Conservation (phyloP, 2,113 vertebrate species). For the Nyctereutes procyonoides region DNA sequence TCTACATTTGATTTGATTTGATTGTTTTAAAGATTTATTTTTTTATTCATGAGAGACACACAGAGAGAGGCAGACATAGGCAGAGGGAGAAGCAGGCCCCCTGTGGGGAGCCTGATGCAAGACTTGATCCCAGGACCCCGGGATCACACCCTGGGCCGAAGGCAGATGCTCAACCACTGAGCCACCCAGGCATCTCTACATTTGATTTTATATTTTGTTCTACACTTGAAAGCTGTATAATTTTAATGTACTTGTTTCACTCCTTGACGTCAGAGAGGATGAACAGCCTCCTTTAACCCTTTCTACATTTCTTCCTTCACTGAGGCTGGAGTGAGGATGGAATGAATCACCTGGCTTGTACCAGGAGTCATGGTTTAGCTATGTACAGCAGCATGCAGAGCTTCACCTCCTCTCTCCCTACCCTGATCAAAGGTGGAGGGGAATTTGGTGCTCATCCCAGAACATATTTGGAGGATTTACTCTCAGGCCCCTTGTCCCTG, state of each 20-base stretch:
- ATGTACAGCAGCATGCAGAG: neutral
- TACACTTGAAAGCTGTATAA: neutral
- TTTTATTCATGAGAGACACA: too few species aligned
- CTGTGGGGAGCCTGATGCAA: too few species aligned
- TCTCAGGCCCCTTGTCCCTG: neutral
- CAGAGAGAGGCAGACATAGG: too few species aligned
- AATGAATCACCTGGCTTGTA: neutral
- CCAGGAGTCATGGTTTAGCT: neutral
- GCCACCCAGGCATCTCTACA: neutral
- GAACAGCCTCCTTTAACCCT: neutral
- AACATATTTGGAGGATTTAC: accelerated
- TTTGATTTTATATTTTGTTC: neutral
- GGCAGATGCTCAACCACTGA: too few species aligned
- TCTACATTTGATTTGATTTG: neutral
- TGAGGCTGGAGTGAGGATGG: neutral
- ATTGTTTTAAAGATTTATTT: too few species aligned
- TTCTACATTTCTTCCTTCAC: neutral
- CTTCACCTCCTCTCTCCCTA: neutral
- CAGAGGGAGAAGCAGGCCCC: too few species aligned
- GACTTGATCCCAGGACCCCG: too few species aligned
- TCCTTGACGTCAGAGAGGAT: neutral
- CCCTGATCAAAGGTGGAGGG: neutral
- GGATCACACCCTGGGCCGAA: too few species aligned
- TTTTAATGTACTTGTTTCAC: neutral
- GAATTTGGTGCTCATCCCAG: neutral